Base-by-base conservation (phyloP, 1,140 invertebrate species). In the Rhynchophorus ferrugineus region DNA sequence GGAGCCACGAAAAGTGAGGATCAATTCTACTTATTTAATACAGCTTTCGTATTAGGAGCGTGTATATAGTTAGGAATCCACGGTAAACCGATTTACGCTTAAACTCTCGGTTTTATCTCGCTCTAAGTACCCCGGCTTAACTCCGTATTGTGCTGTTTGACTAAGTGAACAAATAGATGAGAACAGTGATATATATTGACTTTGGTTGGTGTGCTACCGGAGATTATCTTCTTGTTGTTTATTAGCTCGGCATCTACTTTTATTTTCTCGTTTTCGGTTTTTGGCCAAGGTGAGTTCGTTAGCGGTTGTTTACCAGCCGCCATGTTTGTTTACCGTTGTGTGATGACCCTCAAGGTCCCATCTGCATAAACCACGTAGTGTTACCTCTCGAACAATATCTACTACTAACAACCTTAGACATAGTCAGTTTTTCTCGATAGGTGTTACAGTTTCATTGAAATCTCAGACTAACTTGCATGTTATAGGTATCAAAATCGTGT, bases 11-110 rank as follows among this genome's bases (percentile, higher is more conserved):
- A 69, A 69, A 69, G 67, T 69, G 67, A 68, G 67, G 66, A 69
- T 69, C 67, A 67, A 69, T 69, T 69, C 67, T 64, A 69, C 67
- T 69, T 69, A 69, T 69, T 69, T 69, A 69, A 69, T 69, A 69
- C 67, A 68, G 67, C 66, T 68, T 69, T 68, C 67, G 67, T 69
- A 69, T 69, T 69, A 69, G 67, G 59, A 62, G 66, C 67, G 67
- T 69, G 67, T 69, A 69, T 69, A 69, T 69, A 69, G 67, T 69
- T 69, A 68, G 67, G 66, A 69, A 69, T 69, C 67, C 65, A 68
- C 67, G 67, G 66, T 69, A 69, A 69, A 69, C 67, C 67, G 67
- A 69, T 69, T 69, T 69, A 63, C 66, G 67, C 65, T 60, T 68
- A 69, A 69, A 69, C 67, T 69, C 67, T 50, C 62, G 65, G 66